These are phyloP conservation scores for Hypsopygia costalis DNA, from an alignment of 2,888 invertebrate species.

Conservation along the genomic window DNA sequence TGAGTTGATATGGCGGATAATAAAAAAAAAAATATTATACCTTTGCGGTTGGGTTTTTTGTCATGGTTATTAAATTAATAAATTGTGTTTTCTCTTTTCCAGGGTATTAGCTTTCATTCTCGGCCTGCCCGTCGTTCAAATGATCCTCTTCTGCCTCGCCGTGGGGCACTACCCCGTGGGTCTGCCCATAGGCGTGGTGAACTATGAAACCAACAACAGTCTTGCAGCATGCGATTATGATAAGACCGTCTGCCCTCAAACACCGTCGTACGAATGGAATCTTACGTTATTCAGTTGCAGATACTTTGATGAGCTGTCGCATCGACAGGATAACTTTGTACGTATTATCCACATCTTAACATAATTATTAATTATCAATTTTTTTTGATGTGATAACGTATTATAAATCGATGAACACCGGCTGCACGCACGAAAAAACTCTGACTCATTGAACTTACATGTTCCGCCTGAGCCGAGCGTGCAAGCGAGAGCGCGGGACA, in stretches of 20 bases:
- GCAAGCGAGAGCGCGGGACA: too few species aligned
- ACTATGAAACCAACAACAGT: constrained; percentile 84
- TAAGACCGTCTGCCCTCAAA: constrained; percentile 74
- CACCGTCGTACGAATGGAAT: constrained; percentile 68
- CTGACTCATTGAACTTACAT: too few species aligned
- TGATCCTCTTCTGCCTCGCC: constrained; percentile 92
- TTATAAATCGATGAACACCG: too few species aligned
- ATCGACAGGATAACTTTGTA: constrained; percentile 84
- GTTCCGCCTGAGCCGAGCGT: too few species aligned
- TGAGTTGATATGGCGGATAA: too few species aligned
- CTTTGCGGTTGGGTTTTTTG: too few species aligned
- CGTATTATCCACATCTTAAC: too few species aligned
- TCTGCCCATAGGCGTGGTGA: constrained; percentile 88
- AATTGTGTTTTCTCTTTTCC: constrained; percentile 5
- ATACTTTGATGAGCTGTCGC: constrained; percentile 85
- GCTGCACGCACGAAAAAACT: too few species aligned
- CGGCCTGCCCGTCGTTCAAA: constrained; percentile 91
- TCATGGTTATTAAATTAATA: too few species aligned
- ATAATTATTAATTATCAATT: too few species aligned
- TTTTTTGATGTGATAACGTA: too few species aligned
- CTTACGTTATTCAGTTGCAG: constrained; percentile 87
- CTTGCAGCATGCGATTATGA: constrained; percentile 67
- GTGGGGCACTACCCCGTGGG: constrained; percentile 93
- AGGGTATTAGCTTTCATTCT: constrained; percentile 92
- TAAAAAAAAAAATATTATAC: too few species aligned